Base-by-base conservation (phyloP, 2,888 invertebrate genomes). In the Eupithecia tripunctaria region DNA sequence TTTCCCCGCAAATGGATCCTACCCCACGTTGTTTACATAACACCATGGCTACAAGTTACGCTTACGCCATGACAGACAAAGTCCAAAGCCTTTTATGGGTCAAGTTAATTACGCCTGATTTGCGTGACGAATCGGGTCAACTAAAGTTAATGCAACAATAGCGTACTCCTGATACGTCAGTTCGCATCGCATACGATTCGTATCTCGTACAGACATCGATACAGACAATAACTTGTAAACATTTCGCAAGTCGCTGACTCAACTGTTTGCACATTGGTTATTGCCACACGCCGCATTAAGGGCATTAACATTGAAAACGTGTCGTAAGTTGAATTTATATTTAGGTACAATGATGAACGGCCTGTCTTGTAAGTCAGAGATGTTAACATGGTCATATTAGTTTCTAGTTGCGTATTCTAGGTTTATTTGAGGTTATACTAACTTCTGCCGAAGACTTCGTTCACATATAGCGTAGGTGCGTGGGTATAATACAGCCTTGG, bases 181-280 rank as follows among this genome's bases (percentile, higher is more conserved):
- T 36, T 29, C 62, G 32, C 36, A 67, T 29, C 62, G 32, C 36
- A 67, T 63, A 32, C 56, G 60, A 41, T 59, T 43, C 36, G 51
- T 43, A 63, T 41, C 62, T 63, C 62, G 38, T 59, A 38, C 59
- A 64, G 60, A 67, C 67, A 71, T 69, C 47, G 67, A 66, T 73
- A 74, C 72, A 77, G 68, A 74, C 68, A 74, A 73, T 72, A 74
- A 76, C 74, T 72, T 63, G 73, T 75, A 72, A 75, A 78, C 74
- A 76, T 81, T 78, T 79, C 78, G 75, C 76, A 81, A 81, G 43
- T 12, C 47, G 74, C 77, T 80, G 81, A 81, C 60, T 80, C 81
- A 80, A 76, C 72, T 78, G 68, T 78, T 75, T 80, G 76, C 65
- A 71, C 73, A 63, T 74, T 32, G 68, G 38, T 74, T 29, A 70